Percentiles rank a stretch among this genome's conserved stretches.
Conservation (phyloP, 2,888 invertebrate species). For the Ommatoiulus sabulosus region DNA sequence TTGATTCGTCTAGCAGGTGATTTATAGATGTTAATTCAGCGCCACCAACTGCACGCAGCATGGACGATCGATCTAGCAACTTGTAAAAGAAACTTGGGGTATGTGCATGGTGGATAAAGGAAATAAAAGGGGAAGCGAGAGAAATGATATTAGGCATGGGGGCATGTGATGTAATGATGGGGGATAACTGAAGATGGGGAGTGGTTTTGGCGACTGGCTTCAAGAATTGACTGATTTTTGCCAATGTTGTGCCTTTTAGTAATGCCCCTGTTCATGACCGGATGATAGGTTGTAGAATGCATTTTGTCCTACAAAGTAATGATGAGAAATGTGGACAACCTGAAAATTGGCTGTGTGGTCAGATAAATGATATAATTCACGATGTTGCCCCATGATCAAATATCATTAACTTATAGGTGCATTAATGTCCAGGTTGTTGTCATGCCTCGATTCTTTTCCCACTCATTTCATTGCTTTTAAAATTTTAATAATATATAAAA, state of each 20-base stretch:
- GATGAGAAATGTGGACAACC: background rate
- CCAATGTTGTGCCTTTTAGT: background rate
- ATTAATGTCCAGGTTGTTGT: too few relatives aligned
- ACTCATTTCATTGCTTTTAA: too few relatives aligned
- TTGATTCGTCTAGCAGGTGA: conserved; percentile 43
- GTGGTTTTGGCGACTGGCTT: background rate
- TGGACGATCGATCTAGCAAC: background rate
- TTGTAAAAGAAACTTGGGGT: conserved; percentile 2
- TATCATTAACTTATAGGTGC: too few relatives aligned
- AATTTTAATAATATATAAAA: too few relatives aligned
- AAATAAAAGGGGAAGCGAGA: conserved; percentile 29
- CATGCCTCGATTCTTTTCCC: too few relatives aligned
- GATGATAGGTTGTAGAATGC: background rate
- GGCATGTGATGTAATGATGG: background rate
- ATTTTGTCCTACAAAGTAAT: background rate
- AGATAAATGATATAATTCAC: too few relatives aligned
- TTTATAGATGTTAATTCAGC: conserved; percentile 25
- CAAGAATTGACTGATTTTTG: background rate
- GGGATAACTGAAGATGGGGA: conserved; percentile 5
- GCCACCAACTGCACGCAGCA: conserved; percentile 2
- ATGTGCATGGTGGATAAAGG: background rate
- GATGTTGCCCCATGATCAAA: too few relatives aligned
- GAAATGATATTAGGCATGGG: conserved; percentile 24
- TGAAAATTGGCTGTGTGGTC: background rate
- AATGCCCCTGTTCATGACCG: background rate